Evolutionary conservation across 1,140 invertebrate genomes (phyloP).

Genomic region (Ctenoplectra terminalis): DNA sequence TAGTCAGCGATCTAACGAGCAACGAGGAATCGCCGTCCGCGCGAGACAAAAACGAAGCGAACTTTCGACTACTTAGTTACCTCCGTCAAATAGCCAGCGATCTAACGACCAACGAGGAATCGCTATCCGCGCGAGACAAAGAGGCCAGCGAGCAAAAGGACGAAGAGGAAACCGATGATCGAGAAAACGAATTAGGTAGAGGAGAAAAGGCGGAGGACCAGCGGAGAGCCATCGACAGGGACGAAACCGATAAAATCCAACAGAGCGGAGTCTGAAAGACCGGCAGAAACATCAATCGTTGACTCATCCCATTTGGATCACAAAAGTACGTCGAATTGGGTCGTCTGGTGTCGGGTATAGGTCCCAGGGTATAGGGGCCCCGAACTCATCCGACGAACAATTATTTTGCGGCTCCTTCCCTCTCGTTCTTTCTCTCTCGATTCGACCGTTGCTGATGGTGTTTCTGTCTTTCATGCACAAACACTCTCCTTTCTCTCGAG

Average conservation of each 20-base stretch:
- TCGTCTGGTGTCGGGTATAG: constrained; percentile 61
- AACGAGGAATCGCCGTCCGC: too few relatives aligned
- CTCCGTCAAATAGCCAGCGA: not conserved
- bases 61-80: not conserved
- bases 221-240: constrained; percentile 53
- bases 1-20: too few relatives aligned
- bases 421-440: constrained; percentile 10
- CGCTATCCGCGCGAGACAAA: not conserved
- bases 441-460: not conserved
- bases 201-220: constrained; percentile 27
- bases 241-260: constrained; percentile 61
- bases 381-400: constrained; percentile 68
- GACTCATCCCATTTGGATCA: constrained; percentile 71
- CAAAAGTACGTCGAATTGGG: constrained; percentile 72
- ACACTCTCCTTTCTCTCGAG: constrained; percentile 42
- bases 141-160: not conserved
- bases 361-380: constrained; percentile 49
- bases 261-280: constrained; percentile 27
- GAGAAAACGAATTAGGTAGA: constrained; percentile 46
- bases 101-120: constrained; percentile 4
- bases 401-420: constrained; percentile 72
- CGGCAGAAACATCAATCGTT: constrained; percentile 71
- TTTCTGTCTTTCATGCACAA: constrained; percentile 14
- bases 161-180: constrained; percentile 10
- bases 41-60: not conserved